Percentiles rank a stretch among this genome's conserved stretches.
Conservation (phyloP, 2,888 invertebrate genomes). For the Marronus borbonicus region DNA sequence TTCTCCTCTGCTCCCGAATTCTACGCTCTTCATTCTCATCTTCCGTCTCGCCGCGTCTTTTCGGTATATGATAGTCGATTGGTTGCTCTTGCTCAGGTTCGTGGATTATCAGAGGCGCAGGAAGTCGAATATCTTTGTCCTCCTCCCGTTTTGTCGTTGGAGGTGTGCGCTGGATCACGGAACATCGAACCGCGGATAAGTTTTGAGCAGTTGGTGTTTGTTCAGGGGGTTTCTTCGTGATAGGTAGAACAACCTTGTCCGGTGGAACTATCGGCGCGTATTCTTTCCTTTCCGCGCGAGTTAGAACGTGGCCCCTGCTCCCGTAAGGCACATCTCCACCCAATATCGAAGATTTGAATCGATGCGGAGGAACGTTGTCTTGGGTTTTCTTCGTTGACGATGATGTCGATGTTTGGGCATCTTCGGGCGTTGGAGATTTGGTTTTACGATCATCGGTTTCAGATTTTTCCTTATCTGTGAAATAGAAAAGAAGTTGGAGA, state of each 20-base stretch:
- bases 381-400: slow-evolving; percentile 40
- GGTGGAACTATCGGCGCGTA: slow-evolving; percentile 76
- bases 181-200: slow-evolving; percentile 76
- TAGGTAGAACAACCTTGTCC: slow-evolving; percentile 78
- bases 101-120: slow-evolving; percentile 60
- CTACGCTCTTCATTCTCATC: slow-evolving; percentile 81
- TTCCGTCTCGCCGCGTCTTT: slow-evolving; percentile 80
- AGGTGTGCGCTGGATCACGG: slow-evolving; percentile 89
- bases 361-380: slow-evolving; percentile 71
- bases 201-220: slow-evolving; percentile 64
- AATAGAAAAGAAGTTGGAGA: not conserved
- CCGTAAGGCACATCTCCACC: slow-evolving; percentile 88
- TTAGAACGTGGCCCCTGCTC: slow-evolving; percentile 85
- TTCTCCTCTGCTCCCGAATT: slow-evolving; percentile 79
- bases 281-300: slow-evolving; percentile 86
- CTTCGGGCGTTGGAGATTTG: slow-evolving; percentile 50
- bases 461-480: slow-evolving; percentile 47
- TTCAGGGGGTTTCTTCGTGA: slow-evolving; percentile 75
- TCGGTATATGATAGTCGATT: slow-evolving; percentile 91
- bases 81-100: slow-evolving; percentile 89
- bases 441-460: slow-evolving; percentile 48
- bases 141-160: slow-evolving; percentile 65
- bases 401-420: slow-evolving; percentile 49
- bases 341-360: slow-evolving; percentile 86
- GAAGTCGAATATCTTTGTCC: slow-evolving; percentile 63